phyloP scores from a whole-genome alignment of 2,113 vertebrate genomes.

The Micronisus gabar region DNA sequence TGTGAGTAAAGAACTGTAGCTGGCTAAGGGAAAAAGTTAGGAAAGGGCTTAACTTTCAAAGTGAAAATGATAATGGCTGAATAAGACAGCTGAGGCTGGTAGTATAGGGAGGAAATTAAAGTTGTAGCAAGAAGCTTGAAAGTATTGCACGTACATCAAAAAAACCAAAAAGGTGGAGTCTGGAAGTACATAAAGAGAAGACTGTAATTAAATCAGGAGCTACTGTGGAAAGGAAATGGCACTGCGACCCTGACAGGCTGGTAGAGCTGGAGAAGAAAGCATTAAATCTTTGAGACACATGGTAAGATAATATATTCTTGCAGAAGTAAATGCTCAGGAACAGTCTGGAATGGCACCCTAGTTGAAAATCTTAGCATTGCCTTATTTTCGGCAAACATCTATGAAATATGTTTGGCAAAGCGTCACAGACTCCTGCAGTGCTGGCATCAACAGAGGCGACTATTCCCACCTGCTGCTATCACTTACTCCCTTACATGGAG shows the following conservation, averaged over 20 bases:
- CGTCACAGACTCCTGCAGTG: neutral
- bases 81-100: neutral
- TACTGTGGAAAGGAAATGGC: neutral
- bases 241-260: neutral
- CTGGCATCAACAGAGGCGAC: neutral
- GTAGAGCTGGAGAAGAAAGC: neutral
- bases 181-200: neutral
- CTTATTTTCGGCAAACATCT: neutral
- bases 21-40: neutral
- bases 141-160: neutral
- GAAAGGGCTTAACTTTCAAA: neutral
- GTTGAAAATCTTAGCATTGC: neutral
- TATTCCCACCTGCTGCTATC: neutral
- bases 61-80: neutral
- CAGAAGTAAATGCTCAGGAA: neutral
- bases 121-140: neutral
- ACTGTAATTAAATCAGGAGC: neutral
- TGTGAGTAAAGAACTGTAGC: neutral
- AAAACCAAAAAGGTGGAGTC: neutral
- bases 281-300: neutral
- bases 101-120: neutral
- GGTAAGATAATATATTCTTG: neutral
- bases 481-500: neutral
- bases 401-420: neutral
- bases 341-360: neutral